Percentiles rank a stretch among this genome's conserved stretches.
phyloP scores from a whole-genome alignment of 1,140 invertebrate species.

The Thrips palmi region DNA sequence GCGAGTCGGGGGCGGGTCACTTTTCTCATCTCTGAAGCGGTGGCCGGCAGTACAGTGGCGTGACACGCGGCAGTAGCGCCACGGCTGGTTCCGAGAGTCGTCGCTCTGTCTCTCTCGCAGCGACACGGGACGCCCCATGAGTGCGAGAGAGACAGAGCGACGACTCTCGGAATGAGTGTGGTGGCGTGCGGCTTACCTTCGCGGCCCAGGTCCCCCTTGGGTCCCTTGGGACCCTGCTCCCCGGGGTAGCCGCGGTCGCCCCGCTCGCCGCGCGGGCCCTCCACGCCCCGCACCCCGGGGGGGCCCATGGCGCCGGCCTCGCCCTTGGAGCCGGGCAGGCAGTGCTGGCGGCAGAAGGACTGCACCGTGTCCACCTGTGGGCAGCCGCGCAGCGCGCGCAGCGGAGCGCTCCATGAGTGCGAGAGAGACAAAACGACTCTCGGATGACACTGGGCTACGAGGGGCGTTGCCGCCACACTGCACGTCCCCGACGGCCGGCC shows the following conservation, averaged over 20 bases:
- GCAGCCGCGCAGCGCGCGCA: no score
- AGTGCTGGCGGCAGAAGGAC: constrained; percentile 60
- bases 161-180: no score
- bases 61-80: neutral
- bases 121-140: no score
- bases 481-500: no score
- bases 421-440: no score
- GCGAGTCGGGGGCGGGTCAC: neutral
- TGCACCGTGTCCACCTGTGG: constrained; percentile 46
- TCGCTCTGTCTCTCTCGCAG: no score
- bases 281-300: constrained; percentile 30
- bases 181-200: constrained; percentile 25
- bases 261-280: constrained; percentile 28
- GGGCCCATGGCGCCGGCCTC: constrained; percentile 38
- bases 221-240: constrained; percentile 33
- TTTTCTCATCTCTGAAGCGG: neutral
- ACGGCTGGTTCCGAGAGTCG: no score
- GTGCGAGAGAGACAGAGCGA: no score
- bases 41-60: neutral
- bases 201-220: constrained; percentile 34
- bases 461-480: no score
- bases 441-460: no score
- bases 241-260: constrained; percentile 27
- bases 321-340: constrained; percentile 51
- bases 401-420: no score